Base-by-base conservation (phyloP, 2,797 vertebrate genomes). In the Masticophis lateralis region DNA sequence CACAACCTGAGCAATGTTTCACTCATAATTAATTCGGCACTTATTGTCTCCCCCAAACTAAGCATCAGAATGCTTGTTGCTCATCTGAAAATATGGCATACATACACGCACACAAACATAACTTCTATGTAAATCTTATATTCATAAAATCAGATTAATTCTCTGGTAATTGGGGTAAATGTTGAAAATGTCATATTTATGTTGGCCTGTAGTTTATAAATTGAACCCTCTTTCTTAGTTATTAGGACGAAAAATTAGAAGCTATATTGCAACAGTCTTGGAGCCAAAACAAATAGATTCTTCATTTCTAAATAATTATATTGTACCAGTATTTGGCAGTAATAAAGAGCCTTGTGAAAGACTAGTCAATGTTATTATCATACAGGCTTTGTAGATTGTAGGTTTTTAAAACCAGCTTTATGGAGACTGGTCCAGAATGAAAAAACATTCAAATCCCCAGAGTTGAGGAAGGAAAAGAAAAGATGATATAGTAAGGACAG, bases 1-100 rank as follows among this genome's bases (percentile, higher is more conserved):
- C 93, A 47, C n/a, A 90, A 4, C 60, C 18, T 69, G 11, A 91
- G 55, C 9, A 91, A 13, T 83, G 93, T 90, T 93, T 94, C 53
- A 90, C 4, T 53, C 69, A 90, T 20, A 87, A 32, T 87, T 86
- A 61, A 28, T 28, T n/a, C 9, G 0, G n/a, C 56, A 56, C 12
- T 91, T 25, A 79, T 6, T 88, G 16, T 55, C 43, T 83, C 8
- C 59, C 13, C 56, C 12, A 91, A 90, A 59, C 12, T 87, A 69
- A 56, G 13, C 25, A 22, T 57, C 74, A 9, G 27, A 37, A 7
- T 88, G 53, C 9, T 88, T 55, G 13, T 43, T 55, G 9, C 5
- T 28, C 20, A 92, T 43, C 59, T 61, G 57, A 89, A 89, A 22
- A 47, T 16, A 43, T 83, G 56, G 5, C 32, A 79, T 20, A 79